A percentile compares a stretch with the other conserved stretches of the same genome.
Evolutionary conservation across 2,797 vertebrate genomes (phyloP).

Genomic region (Neosilurus hyrtlii): DNA sequence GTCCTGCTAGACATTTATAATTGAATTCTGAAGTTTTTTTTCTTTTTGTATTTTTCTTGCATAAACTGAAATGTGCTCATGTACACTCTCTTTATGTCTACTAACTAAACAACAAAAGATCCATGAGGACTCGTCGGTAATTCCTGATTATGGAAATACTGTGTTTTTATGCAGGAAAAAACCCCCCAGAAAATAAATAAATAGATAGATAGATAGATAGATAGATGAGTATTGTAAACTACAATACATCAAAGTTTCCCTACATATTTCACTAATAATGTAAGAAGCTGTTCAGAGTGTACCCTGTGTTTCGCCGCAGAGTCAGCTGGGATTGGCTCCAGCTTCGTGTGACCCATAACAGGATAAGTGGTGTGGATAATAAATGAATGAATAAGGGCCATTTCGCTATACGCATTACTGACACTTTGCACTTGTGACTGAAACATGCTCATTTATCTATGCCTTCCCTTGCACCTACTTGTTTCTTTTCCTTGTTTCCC

Average conservation of each 20-base stretch:
- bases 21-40: slow-evolving; percentile 1
- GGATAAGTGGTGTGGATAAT: too few species aligned
- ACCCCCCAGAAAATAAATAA: not conserved
- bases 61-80: not conserved
- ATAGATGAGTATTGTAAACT: not conserved
- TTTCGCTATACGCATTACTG: not conserved
- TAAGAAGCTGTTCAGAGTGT: too few species aligned
- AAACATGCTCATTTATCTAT: not conserved
- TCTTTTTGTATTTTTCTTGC: slow-evolving; percentile 14
- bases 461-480: not conserved
- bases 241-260: not conserved
- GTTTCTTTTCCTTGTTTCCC: too few species aligned
- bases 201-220: not conserved
- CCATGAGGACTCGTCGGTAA: not conserved
- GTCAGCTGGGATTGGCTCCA: too few species aligned
- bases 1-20: slow-evolving; percentile 10
- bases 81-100: not conserved
- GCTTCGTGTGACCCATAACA: too few species aligned
- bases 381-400: not conserved
- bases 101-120: not conserved
- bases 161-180: not conserved
- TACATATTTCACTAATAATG: not conserved
- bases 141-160: not conserved
- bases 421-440: not conserved
- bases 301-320: too few species aligned